Base-by-base conservation (phyloP, 2,113 vertebrate species). In the Onychostoma macrolepis region DNA sequence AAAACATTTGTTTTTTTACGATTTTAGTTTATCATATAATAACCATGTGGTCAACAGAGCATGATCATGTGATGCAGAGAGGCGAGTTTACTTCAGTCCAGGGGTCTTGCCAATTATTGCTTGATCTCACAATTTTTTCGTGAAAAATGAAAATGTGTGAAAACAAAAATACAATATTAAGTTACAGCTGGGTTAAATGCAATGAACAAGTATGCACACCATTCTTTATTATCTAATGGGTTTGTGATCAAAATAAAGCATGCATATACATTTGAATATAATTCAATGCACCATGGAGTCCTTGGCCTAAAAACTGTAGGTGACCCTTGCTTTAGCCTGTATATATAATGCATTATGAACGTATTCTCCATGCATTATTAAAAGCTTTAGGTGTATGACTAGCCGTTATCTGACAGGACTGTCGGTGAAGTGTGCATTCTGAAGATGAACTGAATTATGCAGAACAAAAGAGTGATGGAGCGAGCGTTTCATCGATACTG, bases 381-480 rank as follows among this genome's bases (percentile, higher is more conserved):
- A 78, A 78, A 30, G 6, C 48, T 53, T 78, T 48, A 28, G 74
- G 74, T 28, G 43, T 24, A 33, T 33, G 28, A 33, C 28, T 33
- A 50, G 41, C 13, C 6, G 4, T 50, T 21, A 30, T 48, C 76
- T 78, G 76, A 78, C 75, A 33, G 75, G 45, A 48, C 24, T 53
- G 28, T 36, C 38, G 69, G 33, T 38, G 69, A 36, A 72, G 69
- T 38, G 45, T 26, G 38, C 38, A 5, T 41, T 11, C 9, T 19
- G 6, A 19, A 75, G 6, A 10, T 78, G 45, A 53, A 30, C 45
- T 78, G 75, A 78, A 33, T 78, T 78, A 78, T 33, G 45, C 45
- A 78, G n/a, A 78, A 48, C 26, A 78, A 80, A 24, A 61, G 50
- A 61, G 56, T 26, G 78, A 61, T 4, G 33, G 56, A 80, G 13